Percentiles rank a stretch among this genome's conserved stretches.
These are phyloP conservation scores for Nasonovia ribisnigri DNA, from an alignment of 2,888 invertebrate species.

Conservation along the genomic window DNA sequence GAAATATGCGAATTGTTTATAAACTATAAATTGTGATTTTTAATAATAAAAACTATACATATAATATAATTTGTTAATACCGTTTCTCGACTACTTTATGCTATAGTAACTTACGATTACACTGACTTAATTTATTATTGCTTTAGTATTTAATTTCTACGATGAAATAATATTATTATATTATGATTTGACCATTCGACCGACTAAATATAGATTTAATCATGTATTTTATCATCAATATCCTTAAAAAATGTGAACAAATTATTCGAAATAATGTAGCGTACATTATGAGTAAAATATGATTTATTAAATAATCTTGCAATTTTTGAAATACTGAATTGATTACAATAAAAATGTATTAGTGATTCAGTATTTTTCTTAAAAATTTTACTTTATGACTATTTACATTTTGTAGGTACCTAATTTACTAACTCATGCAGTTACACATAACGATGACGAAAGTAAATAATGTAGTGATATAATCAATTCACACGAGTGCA, in stretches of 20 bases:
- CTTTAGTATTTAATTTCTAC: neutral
- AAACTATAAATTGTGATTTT: neutral
- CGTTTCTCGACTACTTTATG: neutral
- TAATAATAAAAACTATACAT: neutral
- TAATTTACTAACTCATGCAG: constrained; percentile 14
- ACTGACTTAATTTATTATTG: neutral
- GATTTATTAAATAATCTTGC: neutral
- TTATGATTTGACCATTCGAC: neutral
- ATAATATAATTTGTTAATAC: neutral
- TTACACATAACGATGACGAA: constrained; percentile 9
- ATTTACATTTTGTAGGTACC: constrained; percentile 8
- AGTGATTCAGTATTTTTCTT: neutral
- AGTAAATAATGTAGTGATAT: constrained; percentile 22
- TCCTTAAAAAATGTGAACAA: neutral
- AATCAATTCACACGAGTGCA: constrained; percentile 21
- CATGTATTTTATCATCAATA: neutral
- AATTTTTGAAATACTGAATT: neutral
- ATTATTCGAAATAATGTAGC: neutral
- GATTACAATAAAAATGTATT: neutral
- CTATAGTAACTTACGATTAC: neutral
- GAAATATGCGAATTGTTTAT: neutral
- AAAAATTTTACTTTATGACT: neutral
- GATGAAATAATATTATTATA: neutral
- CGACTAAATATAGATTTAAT: neutral
- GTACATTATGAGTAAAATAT: neutral